Conservation (phyloP, 2,797 vertebrate species). For the Cyclopterus lumpus region DNA sequence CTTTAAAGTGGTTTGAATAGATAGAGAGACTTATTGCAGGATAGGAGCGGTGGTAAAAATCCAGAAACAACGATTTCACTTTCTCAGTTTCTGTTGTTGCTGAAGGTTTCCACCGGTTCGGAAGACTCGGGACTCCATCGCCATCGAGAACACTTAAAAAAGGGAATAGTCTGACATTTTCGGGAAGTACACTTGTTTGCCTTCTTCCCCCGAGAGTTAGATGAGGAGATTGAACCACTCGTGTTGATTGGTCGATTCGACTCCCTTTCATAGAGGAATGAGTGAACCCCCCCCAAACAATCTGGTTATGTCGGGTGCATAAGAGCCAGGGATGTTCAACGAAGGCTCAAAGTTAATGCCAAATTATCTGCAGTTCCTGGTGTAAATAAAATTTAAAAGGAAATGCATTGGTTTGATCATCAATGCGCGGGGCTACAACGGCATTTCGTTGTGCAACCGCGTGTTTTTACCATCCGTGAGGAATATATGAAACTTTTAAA, state of each 20-base stretch:
- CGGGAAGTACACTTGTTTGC: background rate
- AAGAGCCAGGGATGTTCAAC: no score
- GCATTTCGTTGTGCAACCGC: no score
- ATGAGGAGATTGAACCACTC: background rate
- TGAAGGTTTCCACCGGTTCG: conserved; percentile 42
- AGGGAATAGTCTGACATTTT: conserved; percentile 25
- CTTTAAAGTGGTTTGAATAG: conserved; percentile 26
- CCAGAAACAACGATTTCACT: conserved; percentile 20
- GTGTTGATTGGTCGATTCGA: background rate
- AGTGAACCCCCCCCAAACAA: background rate
- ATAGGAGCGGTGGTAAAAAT: conserved; percentile 8
- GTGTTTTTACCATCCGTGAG: background rate
- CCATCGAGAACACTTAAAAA: conserved; percentile 36
- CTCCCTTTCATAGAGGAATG: background rate
- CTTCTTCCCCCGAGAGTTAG: background rate
- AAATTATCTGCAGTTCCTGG: no score
- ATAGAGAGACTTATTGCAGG: conserved; percentile 40
- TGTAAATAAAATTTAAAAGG: no score
- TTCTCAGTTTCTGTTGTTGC: conserved; percentile 9
- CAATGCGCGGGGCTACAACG: no score
- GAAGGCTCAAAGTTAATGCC: no score
- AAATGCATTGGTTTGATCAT: no score
- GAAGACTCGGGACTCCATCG: conserved; percentile 54
- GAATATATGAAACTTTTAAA: background rate
- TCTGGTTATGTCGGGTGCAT: background rate